Evolutionary conservation across 2,888 invertebrate species (phyloP).

Genomic region (Ypsolopha sequella): DNA sequence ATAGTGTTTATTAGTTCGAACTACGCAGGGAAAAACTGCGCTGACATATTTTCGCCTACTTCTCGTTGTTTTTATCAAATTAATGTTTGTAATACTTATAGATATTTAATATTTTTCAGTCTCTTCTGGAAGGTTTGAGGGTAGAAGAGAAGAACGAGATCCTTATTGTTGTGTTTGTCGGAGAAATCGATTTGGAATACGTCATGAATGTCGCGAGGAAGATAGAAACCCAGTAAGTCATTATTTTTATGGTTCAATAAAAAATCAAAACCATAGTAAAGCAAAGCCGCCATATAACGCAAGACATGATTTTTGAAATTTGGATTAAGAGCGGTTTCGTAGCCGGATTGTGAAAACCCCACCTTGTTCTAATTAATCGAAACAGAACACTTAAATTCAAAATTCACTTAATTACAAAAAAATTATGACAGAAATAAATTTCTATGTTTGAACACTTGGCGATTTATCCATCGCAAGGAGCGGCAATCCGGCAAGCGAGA

Average conservation of each 20-base stretch:
- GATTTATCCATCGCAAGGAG: too few relatives aligned
- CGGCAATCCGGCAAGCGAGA: too few relatives aligned
- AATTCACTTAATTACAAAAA: too few relatives aligned
- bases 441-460: too few relatives aligned
- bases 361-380: too few relatives aligned
- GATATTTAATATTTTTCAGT: slow-evolving; percentile 52
- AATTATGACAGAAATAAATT: too few relatives aligned
- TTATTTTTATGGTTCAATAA: neutral
- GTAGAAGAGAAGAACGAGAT: slow-evolving; percentile 81
- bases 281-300: neutral
- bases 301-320: neutral
- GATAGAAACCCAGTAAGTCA: slow-evolving; percentile 79
- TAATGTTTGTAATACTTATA: neutral
- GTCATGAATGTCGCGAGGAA: slow-evolving; percentile 80
- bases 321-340: neutral
- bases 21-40: too few relatives aligned
- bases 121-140: slow-evolving; percentile 84
- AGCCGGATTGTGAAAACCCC: too few relatives aligned
- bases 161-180: slow-evolving; percentile 88
- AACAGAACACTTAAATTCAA: too few relatives aligned
- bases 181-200: slow-evolving; percentile 85
- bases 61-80: too few relatives aligned
- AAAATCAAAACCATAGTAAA: neutral
- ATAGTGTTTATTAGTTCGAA: too few relatives aligned
- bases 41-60: too few relatives aligned